These are phyloP conservation scores for Notarius lentiginosus DNA, from an alignment of 2,113 vertebrate genomes.

Conservation along the genomic window DNA sequence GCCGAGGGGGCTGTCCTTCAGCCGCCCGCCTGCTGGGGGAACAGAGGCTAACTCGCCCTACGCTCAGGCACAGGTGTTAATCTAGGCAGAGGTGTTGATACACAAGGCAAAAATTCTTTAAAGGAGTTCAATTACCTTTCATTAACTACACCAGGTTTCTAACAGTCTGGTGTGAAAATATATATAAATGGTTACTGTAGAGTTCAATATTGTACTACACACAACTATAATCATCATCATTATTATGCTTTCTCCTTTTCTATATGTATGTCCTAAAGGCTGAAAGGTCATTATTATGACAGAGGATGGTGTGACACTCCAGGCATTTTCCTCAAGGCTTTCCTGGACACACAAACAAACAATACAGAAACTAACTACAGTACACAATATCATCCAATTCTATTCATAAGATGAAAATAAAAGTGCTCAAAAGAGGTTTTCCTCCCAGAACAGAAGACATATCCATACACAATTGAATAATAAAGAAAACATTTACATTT, in stretches of 20 bases:
- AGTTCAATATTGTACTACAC: not conserved
- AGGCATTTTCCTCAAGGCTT: slow-evolving; percentile 42
- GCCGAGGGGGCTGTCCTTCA: slow-evolving; percentile 68
- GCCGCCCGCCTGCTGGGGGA: slow-evolving; percentile 50
- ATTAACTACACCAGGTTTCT: slow-evolving; percentile 13
- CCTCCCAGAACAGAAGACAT: slow-evolving; percentile 63
- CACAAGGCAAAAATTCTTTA: slow-evolving; percentile 31
- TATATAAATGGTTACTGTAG: not conserved
- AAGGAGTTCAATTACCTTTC: slow-evolving; percentile 22
- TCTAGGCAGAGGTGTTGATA: slow-evolving; percentile 39
- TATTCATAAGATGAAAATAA: slow-evolving; percentile 5
- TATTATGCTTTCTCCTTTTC: not conserved
- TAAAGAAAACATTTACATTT: not conserved
- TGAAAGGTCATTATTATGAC: not conserved
- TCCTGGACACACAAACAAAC: slow-evolving; percentile 19
- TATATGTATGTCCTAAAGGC: not conserved
- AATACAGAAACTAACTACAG: not conserved
- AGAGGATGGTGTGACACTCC: slow-evolving; percentile 22
- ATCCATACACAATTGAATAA: not conserved
- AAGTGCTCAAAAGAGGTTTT: slow-evolving; percentile 5
- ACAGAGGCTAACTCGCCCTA: slow-evolving; percentile 39
- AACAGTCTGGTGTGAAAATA: not conserved
- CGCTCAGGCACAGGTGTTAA: slow-evolving; percentile 34
- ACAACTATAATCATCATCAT: not conserved
- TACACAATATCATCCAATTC: not conserved